A percentile compares a stretch with the other conserved stretches of the same genome.
Evolutionary conservation across 2,888 invertebrate species (phyloP).

Genomic region (Heliconius sara): DNA sequence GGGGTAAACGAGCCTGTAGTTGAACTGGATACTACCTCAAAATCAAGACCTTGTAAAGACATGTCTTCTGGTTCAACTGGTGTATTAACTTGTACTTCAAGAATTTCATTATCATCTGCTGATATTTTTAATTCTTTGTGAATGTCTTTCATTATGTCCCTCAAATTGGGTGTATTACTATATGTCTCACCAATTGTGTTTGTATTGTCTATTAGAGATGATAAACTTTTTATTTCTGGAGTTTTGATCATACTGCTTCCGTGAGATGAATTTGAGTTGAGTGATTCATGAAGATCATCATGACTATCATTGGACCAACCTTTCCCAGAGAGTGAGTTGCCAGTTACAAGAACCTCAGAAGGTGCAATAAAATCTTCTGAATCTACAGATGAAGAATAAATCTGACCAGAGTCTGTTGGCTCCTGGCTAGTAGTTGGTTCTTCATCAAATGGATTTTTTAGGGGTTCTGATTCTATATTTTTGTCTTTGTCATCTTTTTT

Average conservation of each 20-base stretch:
- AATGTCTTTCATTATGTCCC: constrained; percentile 85
- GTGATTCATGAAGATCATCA: constrained; percentile 80
- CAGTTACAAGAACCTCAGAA: constrained; percentile 73
- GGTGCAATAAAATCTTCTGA: constrained; percentile 68
- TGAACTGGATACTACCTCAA: constrained; percentile 83
- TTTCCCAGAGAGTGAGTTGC: constrained; percentile 87
- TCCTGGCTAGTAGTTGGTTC: constrained; percentile 69
- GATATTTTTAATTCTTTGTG: constrained; percentile 74
- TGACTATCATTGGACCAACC: constrained; percentile 87
- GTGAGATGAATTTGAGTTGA: constrained; percentile 80
- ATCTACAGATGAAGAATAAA: constrained; percentile 67
- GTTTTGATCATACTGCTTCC: constrained; percentile 81
- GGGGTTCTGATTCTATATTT: constrained; percentile 44
- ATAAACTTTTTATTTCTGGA: constrained; percentile 77
- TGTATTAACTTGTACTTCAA: constrained; percentile 61
- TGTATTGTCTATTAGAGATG: constrained; percentile 73
- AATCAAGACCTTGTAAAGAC: constrained; percentile 79
- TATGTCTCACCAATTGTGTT: constrained; percentile 66
- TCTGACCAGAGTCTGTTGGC: constrained; percentile 54
- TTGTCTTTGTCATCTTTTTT: constrained; percentile 48
- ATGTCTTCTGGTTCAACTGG: constrained; percentile 68
- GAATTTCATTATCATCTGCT: constrained; percentile 64
- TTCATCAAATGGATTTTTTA: constrained; percentile 53
- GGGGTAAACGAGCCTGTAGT: constrained; percentile 81
- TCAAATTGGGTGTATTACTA: constrained; percentile 78